Evolutionary conservation across 2,888 invertebrate species (phyloP).

Genomic region (Eupithecia insigniata): DNA sequence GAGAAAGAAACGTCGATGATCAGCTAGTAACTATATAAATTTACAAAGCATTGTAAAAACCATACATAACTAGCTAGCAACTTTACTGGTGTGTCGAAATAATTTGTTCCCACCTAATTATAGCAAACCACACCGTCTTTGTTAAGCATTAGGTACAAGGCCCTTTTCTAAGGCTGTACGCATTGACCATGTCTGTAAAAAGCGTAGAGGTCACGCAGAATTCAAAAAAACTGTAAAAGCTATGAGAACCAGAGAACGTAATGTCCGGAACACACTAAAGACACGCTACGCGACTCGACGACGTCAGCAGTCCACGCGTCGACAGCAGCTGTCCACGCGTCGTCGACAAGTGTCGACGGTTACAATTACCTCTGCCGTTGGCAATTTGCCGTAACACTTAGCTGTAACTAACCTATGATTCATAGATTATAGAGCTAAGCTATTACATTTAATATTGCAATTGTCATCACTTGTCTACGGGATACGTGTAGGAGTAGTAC

Average conservation of each 20-base stretch:
- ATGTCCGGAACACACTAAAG: too few relatives aligned
- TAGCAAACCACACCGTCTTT: not conserved
- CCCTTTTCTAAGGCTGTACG: not conserved
- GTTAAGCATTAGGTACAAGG: constrained; percentile 3
- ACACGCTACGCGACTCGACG: too few relatives aligned
- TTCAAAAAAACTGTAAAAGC: not conserved
- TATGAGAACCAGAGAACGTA: not conserved
- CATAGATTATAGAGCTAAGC: not conserved
- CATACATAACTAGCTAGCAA: too few relatives aligned
- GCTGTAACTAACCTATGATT: not conserved
- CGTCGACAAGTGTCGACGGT: too few relatives aligned
- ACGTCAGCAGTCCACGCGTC: too few relatives aligned
- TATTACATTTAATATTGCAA: not conserved
- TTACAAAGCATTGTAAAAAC: too few relatives aligned
- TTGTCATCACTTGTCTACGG: constrained; percentile 3
- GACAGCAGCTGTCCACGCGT: too few relatives aligned
- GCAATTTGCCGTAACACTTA: too few relatives aligned
- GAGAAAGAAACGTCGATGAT: too few relatives aligned
- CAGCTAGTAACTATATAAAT: too few relatives aligned
- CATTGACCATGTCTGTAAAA: constrained; percentile 8
- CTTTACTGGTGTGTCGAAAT: not conserved
- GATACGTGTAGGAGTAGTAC: constrained; percentile 6
- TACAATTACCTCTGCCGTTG: too few relatives aligned
- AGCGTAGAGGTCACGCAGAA: not conserved
- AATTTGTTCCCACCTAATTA: not conserved